Conservation (phyloP, 2,888 invertebrate genomes). For the Pegoplata infirma region DNA sequence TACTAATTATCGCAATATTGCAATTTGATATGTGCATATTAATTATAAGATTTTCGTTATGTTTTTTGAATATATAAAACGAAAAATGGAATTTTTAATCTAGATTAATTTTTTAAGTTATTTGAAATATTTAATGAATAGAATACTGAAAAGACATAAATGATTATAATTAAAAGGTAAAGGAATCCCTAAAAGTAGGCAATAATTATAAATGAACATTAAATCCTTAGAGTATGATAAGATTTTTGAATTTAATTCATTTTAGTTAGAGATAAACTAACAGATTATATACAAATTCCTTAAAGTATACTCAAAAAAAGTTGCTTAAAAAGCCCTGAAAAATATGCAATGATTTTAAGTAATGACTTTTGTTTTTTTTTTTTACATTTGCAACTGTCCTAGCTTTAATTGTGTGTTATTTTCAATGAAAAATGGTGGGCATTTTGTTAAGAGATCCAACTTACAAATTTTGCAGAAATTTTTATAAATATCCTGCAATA, state of each 20-base stretch:
- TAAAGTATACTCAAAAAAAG: slow-evolving; percentile 20
- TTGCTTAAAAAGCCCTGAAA: slow-evolving; percentile 6
- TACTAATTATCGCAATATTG: slow-evolving; percentile 62
- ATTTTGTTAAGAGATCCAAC: no score
- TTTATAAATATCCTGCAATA: no score
- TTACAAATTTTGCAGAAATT: no score
- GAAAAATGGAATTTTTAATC: neutral
- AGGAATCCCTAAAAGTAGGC: neutral
- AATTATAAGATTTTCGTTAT: slow-evolving; percentile 45
- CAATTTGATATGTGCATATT: slow-evolving; percentile 62
- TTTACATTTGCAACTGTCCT: no score
- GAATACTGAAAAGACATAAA: neutral
- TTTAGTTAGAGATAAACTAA: no score
- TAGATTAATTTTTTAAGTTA: neutral
- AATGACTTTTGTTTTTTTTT: no score
- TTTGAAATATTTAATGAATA: neutral
- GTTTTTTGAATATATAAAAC: neutral
- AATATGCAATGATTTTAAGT: slow-evolving; percentile 35
- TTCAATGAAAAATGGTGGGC: no score
- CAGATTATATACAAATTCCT: no score
- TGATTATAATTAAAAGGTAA: neutral
- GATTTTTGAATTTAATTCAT: no score
- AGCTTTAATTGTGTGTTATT: no score
- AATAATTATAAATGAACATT: neutral
- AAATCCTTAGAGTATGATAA: neutral